A percentile compares a stretch with the other conserved stretches of the same genome.
Evolutionary conservation across 1,140 invertebrate genomes (phyloP).

Genomic region (Mylabris phalerata): DNA sequence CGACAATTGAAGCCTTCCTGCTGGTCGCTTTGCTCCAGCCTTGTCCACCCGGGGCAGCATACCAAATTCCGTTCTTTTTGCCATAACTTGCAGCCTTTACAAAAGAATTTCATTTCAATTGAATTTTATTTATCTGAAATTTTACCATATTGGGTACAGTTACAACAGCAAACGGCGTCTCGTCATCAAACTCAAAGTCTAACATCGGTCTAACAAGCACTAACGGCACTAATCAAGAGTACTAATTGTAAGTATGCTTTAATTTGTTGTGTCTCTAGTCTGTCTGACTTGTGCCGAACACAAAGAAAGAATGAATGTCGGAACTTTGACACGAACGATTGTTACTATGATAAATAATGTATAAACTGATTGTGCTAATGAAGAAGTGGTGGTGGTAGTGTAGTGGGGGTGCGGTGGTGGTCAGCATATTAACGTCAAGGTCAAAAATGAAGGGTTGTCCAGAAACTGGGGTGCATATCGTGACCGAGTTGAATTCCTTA

Average conservation of each 20-base stretch:
- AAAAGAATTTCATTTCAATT: not conserved
- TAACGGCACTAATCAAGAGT: not conserved
- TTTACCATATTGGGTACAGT: slow-evolving; percentile 35
- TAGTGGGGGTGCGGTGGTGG: not conserved
- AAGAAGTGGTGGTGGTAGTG: slow-evolving; percentile 16
- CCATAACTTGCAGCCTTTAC: slow-evolving; percentile 75
- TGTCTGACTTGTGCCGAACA: slow-evolving; percentile 2
- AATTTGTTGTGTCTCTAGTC: not conserved
- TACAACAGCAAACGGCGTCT: slow-evolving; percentile 37
- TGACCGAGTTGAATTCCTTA: slow-evolving; percentile 18
- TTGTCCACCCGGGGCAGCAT: slow-evolving; percentile 59
- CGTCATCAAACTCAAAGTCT: slow-evolving; percentile 34
- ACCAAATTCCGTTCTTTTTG: slow-evolving; percentile 81
- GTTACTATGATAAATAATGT: slow-evolving; percentile 22
- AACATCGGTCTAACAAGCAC: slow-evolving; percentile 24
- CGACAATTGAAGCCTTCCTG: slow-evolving; percentile 67
- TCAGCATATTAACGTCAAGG: slow-evolving; percentile 16
- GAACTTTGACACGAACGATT: slow-evolving; percentile 18
- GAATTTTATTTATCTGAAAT: not conserved
- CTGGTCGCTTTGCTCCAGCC: slow-evolving; percentile 51
- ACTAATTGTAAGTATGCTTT: not conserved
- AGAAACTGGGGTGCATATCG: slow-evolving; percentile 8
- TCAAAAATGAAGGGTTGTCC: slow-evolving; percentile 27
- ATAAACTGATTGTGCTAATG: slow-evolving; percentile 29
- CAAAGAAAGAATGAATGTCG: slow-evolving; percentile 15